A percentile compares a stretch with the other conserved stretches of the same genome.
Conservation (phyloP, 2,888 invertebrate genomes). For the Eucriotettix oculatus region DNA sequence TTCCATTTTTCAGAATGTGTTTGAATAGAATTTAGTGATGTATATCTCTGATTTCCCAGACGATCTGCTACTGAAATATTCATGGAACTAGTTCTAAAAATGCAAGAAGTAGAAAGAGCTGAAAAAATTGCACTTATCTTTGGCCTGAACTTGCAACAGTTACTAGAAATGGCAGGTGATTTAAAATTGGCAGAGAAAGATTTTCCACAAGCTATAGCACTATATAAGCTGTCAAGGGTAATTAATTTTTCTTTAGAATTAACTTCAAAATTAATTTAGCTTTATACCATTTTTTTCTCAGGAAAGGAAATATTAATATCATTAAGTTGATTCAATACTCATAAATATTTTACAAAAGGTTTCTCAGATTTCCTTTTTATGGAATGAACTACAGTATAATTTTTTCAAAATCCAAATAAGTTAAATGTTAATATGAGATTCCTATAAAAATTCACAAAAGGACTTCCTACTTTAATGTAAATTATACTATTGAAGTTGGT, state of each 20-base stretch:
- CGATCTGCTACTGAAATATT: conserved; percentile 25
- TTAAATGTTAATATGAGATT: no score
- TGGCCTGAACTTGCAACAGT: conserved; percentile 42
- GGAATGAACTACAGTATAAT: conserved; percentile 5
- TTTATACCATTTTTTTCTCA: no score
- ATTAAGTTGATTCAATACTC: neutral
- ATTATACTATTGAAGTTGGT: no score
- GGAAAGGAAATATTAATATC: neutral
- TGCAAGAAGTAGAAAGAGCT: conserved; percentile 35
- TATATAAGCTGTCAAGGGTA: conserved; percentile 66
- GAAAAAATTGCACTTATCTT: conserved; percentile 39
- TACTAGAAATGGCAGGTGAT: conserved; percentile 68
- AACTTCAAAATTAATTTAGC: neutral
- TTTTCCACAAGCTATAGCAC: conserved; percentile 57
- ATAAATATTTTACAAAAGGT: neutral
- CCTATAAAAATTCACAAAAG: no score
- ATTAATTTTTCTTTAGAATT: conserved; percentile 8
- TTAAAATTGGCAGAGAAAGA: conserved; percentile 56
- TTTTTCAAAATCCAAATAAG: no score
- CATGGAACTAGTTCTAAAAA: conserved; percentile 36
- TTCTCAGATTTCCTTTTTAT: neutral
- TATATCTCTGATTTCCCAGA: neutral
- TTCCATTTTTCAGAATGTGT: neutral
- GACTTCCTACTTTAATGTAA: no score
- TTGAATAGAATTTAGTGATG: no score